A percentile compares a stretch with the other conserved stretches of the same genome.
These are phyloP conservation scores for Rotaria sp. DNA, from an alignment of 2,888 invertebrate genomes.

Conservation along the genomic window DNA sequence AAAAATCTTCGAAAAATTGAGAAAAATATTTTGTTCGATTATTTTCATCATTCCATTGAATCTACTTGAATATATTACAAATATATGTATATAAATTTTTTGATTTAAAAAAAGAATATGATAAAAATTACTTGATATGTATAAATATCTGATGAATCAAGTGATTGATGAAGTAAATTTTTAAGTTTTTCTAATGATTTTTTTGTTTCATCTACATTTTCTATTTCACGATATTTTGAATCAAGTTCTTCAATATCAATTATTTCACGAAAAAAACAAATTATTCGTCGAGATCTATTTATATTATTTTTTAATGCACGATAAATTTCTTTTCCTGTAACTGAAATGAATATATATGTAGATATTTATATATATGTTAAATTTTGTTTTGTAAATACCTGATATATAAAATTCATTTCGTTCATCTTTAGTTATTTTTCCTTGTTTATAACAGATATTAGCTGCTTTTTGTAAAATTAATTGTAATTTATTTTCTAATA, in stretches of 20 bases:
- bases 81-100: no score
- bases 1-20: not conserved
- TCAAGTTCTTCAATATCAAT: not conserved
- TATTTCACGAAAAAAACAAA: slow-evolving; percentile 2
- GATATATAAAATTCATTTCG: slow-evolving; percentile 13
- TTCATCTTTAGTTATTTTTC: not conserved
- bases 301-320: not conserved
- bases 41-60: not conserved
- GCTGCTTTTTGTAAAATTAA: slow-evolving; percentile 45
- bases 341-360: no score
- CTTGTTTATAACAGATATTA: slow-evolving; percentile 5
- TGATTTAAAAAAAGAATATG: not conserved
- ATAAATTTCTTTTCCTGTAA: not conserved
- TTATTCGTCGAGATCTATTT: not conserved
- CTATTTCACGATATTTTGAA: not conserved
- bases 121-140: not conserved
- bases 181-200: not conserved
- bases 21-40: not conserved
- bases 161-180: not conserved
- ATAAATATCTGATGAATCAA: not conserved
- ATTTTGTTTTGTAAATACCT: not conserved
- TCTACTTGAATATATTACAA: not conserved
- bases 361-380: no score
- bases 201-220: not conserved
- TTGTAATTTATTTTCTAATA: not conserved